Conservation (phyloP, 2,888 invertebrate genomes). For the Amphipoea lucens region DNA sequence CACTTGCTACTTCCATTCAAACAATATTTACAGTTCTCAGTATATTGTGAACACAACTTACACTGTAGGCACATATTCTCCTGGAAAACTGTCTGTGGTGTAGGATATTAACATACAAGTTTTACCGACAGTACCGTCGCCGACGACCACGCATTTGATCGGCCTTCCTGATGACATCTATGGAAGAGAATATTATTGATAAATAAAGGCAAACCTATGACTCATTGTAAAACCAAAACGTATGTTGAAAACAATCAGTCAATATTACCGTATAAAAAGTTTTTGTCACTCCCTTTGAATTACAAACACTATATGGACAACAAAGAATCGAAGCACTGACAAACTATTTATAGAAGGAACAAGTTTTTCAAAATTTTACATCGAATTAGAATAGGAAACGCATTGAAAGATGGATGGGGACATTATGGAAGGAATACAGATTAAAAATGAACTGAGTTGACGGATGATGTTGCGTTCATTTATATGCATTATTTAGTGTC, state of each 20-base stretch:
- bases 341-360: constrained; percentile 59
- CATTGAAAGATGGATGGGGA: constrained; percentile 77
- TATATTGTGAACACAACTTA: constrained; percentile 88
- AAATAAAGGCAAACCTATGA: constrained; percentile 84
- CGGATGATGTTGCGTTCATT: constrained; percentile 63
- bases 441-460: constrained; percentile 63
- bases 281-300: constrained; percentile 51
- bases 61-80: constrained; percentile 98
- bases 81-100: constrained; percentile 97
- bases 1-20: constrained; percentile 1
- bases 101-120: constrained; percentile 98
- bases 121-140: constrained; percentile 98
- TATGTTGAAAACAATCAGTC: constrained; percentile 72
- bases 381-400: constrained; percentile 77
- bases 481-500: constrained; percentile 40
- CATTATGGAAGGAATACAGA: constrained; percentile 65
- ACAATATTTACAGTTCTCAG: constrained; percentile 34
- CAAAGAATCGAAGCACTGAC: constrained; percentile 55
- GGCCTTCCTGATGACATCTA: constrained; percentile 97
- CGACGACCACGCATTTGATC: constrained; percentile 97
- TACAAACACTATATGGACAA: constrained; percentile 54
- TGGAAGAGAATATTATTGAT: constrained; percentile 78
- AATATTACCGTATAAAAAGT: constrained; percentile 66
- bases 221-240: constrained; percentile 81
- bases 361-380: constrained; percentile 67